Percentiles rank a stretch among this genome's conserved stretches.
phyloP scores from a whole-genome alignment of 2,113 vertebrate genomes.

The Pseudopodoces humilis region DNA sequence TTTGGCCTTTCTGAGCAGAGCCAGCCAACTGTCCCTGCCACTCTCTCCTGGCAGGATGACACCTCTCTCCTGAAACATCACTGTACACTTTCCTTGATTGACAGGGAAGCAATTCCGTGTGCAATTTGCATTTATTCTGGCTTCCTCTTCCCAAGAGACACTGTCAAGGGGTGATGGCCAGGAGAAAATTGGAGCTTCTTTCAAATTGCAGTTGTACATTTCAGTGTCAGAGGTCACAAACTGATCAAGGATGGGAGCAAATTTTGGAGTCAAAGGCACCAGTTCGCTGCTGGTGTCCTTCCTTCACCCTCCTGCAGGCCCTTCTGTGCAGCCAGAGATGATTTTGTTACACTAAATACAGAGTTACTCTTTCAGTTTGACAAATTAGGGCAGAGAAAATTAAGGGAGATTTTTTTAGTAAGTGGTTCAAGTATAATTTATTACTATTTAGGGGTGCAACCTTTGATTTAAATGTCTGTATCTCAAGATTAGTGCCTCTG shows the following conservation, averaged over 20 bases:
- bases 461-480: neutral
- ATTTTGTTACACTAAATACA: neutral
- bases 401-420: neutral
- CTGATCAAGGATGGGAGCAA: neutral
- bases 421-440: neutral
- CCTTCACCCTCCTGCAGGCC: neutral
- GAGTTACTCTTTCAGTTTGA: neutral
- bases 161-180: neutral
- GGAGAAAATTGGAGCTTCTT: neutral
- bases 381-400: neutral
- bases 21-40: neutral
- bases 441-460: neutral
- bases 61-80: neutral
- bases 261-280: neutral
- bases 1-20: neutral
- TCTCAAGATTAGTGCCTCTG: neutral
- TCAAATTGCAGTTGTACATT: neutral
- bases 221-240: neutral
- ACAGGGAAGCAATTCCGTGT: neutral
- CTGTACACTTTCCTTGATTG: neutral
- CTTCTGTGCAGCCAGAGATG: neutral
- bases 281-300: neutral
- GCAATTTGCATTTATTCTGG: neutral
- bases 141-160: neutral
- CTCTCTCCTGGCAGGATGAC: neutral